These are phyloP conservation scores for Pollimyrus isidori DNA, from an alignment of 2,113 vertebrate species.

Conservation along the genomic window DNA sequence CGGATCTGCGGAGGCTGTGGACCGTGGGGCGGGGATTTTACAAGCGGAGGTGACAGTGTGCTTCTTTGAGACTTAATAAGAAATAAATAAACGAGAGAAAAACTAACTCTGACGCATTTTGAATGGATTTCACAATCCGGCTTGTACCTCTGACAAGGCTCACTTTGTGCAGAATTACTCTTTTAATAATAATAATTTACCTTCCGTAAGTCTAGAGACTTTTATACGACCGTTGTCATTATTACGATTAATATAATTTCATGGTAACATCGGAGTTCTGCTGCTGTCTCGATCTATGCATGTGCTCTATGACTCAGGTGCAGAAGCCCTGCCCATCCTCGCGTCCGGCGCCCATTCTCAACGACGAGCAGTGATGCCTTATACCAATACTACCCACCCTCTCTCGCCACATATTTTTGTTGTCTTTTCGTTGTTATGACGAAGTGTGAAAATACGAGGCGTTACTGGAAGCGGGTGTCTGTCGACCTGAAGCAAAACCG, in stretches of 20 bases:
- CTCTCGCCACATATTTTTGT: slow-evolving; percentile 42
- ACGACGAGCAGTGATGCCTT: slow-evolving; percentile 95
- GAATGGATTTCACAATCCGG: slow-evolving; percentile 30
- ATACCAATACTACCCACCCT: slow-evolving; percentile 60
- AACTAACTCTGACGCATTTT: not conserved
- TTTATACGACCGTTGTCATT: not conserved
- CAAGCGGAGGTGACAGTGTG: not conserved
- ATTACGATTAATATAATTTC: slow-evolving; percentile 5
- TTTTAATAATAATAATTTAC: slow-evolving; percentile 17
- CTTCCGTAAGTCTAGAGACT: slow-evolving; percentile 17
- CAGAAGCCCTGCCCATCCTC: slow-evolving; percentile 64
- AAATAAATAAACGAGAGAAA: not conserved
- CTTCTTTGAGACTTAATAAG: not conserved
- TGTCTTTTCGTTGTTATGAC: slow-evolving; percentile 52
- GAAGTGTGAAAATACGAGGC: slow-evolving; percentile 46
- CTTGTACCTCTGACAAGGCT: slow-evolving; percentile 22
- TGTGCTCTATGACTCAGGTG: slow-evolving; percentile 62
- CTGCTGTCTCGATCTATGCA: slow-evolving; percentile 33
- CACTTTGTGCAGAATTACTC: slow-evolving; percentile 1
- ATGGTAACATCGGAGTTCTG: slow-evolving; percentile 11
- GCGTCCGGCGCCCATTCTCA: slow-evolving; percentile 45
- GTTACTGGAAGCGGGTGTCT: slow-evolving; percentile 27
- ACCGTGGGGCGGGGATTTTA: not conserved
- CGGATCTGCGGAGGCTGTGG: not conserved
- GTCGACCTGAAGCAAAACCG: slow-evolving; percentile 50